Evolutionary conservation across 2,113 vertebrate genomes (phyloP).

Genomic region (Merops nubicus): DNA sequence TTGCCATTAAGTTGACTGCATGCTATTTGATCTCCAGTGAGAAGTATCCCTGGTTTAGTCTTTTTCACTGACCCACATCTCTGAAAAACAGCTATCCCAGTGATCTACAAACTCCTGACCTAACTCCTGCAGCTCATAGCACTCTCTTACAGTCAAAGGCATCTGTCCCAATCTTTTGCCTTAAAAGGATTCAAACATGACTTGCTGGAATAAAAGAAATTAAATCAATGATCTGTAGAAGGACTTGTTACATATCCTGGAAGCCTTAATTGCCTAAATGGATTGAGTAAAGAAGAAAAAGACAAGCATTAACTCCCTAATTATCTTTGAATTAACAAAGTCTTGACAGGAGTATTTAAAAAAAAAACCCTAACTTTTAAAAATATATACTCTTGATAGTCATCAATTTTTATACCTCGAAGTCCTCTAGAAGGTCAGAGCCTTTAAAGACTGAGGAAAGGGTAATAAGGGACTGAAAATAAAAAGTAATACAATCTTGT

Average conservation of each 20-base stretch:
- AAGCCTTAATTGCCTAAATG: background rate
- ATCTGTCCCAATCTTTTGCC: background rate
- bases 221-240: background rate
- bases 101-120: background rate
- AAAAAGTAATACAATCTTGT: background rate
- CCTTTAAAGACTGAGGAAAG: background rate
- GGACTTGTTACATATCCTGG: background rate
- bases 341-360: background rate
- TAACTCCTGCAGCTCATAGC: background rate
- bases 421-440: background rate
- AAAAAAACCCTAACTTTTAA: background rate
- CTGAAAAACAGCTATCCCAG: background rate
- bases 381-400: background rate
- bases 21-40: background rate
- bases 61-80: background rate
- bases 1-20: background rate
- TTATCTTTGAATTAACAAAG: background rate
- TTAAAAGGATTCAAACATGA: background rate
- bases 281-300: background rate
- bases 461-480: background rate
- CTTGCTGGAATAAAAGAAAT: background rate
- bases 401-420: background rate
- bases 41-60: background rate
- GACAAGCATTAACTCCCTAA: fast-evolving
- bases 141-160: background rate